Evolutionary conservation across 1,140 invertebrate species (phyloP).

Genomic region (Hyles euphorbiae): DNA sequence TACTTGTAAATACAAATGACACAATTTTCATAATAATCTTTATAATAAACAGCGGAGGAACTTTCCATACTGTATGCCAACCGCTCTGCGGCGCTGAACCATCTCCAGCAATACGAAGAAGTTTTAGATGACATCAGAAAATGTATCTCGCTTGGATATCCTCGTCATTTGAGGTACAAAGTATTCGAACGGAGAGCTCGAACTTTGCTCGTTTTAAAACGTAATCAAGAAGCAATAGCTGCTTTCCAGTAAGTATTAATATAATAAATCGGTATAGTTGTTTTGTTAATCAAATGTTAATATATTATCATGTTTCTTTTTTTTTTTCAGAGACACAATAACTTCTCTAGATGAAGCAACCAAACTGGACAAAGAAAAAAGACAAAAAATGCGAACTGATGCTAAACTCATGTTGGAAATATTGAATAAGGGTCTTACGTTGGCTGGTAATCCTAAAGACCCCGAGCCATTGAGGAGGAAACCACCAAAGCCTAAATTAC

Average conservation of each 20-base stretch:
- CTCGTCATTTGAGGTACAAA: slow-evolving; percentile 85
- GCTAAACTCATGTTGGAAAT: slow-evolving; percentile 84
- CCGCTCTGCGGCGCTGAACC: slow-evolving; percentile 90
- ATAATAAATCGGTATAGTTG: not conserved
- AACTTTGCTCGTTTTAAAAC: slow-evolving; percentile 84
- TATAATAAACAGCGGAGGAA: slow-evolving; percentile 72
- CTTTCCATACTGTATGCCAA: slow-evolving; percentile 88
- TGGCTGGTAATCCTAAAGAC: slow-evolving; percentile 62
- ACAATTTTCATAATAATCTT: slow-evolving; percentile 1
- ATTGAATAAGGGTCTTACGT: slow-evolving; percentile 75
- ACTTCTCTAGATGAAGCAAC: slow-evolving; percentile 79
- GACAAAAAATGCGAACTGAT: slow-evolving; percentile 80
- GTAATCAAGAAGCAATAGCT: slow-evolving; percentile 80
- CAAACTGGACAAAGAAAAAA: slow-evolving; percentile 80
- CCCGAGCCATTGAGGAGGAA: slow-evolving; percentile 48
- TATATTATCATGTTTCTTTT: slow-evolving; percentile 9
- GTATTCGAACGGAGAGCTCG: slow-evolving; percentile 85
- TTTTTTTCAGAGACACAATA: slow-evolving; percentile 75
- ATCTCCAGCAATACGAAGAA: slow-evolving; percentile 82
- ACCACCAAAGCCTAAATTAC: slow-evolving; percentile 56
- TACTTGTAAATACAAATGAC: not conserved
- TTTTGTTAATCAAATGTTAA: no score
- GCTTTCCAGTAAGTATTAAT: slow-evolving; percentile 76
- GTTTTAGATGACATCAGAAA: slow-evolving; percentile 83
- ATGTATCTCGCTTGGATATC: slow-evolving; percentile 83